Conservation (phyloP, 2,888 invertebrate species). For the Amiota minor region DNA sequence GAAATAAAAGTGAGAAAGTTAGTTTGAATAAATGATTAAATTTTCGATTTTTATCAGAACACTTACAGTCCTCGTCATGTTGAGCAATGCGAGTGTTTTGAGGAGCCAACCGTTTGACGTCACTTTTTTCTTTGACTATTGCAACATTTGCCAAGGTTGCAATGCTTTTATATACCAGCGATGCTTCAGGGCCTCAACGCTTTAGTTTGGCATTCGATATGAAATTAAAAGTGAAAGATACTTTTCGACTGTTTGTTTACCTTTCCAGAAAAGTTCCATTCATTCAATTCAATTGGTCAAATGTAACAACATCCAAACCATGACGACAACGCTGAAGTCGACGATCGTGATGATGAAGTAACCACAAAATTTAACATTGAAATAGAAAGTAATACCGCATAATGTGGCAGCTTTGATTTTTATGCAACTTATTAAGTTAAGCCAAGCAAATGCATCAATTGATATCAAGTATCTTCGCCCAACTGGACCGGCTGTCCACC, state of each 20-base stretch:
- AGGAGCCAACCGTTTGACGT: constrained; percentile 11
- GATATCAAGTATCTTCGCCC: constrained; percentile 52
- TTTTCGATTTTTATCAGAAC: too few relatives aligned
- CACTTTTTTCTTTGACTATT: constrained; percentile 24
- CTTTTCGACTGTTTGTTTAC: background rate
- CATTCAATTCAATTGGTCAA: background rate
- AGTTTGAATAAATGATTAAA: background rate
- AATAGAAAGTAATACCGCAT: constrained; percentile 58
- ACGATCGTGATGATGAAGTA: constrained; percentile 47
- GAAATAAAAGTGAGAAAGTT: background rate
- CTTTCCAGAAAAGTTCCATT: too few relatives aligned
- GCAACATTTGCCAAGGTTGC: constrained; percentile 23
- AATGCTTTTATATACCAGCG: constrained; percentile 12
- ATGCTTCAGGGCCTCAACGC: background rate
- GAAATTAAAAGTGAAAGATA: constrained; percentile 23
- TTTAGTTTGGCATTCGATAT: background rate
- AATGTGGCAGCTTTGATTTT: constrained; percentile 55
- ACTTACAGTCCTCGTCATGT: background rate
- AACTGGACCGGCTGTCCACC: constrained; percentile 10
- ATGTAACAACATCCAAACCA: background rate
- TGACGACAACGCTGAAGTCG: constrained; percentile 37
- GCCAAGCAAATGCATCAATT: constrained; percentile 54
- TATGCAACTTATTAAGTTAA: constrained; percentile 47
- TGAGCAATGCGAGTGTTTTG: background rate
- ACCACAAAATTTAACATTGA: constrained; percentile 60